Base-by-base conservation (phyloP, 2,888 invertebrate genomes). In the Watsonalla binaria region DNA sequence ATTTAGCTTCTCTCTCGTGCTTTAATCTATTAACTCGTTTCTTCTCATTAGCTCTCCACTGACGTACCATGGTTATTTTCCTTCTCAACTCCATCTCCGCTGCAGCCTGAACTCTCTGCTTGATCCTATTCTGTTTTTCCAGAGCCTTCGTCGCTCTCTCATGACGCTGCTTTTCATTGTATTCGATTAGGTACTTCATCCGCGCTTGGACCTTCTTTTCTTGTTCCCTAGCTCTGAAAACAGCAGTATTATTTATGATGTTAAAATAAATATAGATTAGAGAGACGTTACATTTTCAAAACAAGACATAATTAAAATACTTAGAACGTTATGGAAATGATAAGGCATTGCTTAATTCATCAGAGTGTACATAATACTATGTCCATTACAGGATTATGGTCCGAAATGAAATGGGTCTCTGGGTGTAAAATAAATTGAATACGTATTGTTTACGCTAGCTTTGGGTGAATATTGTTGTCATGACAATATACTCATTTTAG, bases 51-150 rank as follows among this genome's bases (percentile, higher is more conserved):
- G 69, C 48, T 33, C 90, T 70, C 90, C 90, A 90, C 60, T 78
- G 80, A 0, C 90, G 75, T 51, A 90, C 74, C 90, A 89, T 88
- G 0, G 84, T 86, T 54, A 90, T 90, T 65, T 89, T 90, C 37
- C 90, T 68, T 8, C 88, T 65, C 1, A 90, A 68, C 58, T 90
- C 90, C 78, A 90, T 76, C 59, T 90, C 90, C 0, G 82, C 84
- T 0, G 90, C 90, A 0, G 88, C 85, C 47, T 85, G 82, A 0
- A 90, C 86, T 47, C 90, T 74, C 61, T 90, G 89, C 55, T 82
- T 87, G 56, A 90, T 89, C 42, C 80, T 71, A 52, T 74, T 82
- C 57, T 86, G 68, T 58, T 83, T 88, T 48, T 89, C 90, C 1
- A 53, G 58, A 0, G 82, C 84, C 6, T 68, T 70, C 0, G 70